Evolutionary conservation across 2,113 vertebrate genomes (phyloP).

Genomic region (Gadus chalcogrammus): DNA sequence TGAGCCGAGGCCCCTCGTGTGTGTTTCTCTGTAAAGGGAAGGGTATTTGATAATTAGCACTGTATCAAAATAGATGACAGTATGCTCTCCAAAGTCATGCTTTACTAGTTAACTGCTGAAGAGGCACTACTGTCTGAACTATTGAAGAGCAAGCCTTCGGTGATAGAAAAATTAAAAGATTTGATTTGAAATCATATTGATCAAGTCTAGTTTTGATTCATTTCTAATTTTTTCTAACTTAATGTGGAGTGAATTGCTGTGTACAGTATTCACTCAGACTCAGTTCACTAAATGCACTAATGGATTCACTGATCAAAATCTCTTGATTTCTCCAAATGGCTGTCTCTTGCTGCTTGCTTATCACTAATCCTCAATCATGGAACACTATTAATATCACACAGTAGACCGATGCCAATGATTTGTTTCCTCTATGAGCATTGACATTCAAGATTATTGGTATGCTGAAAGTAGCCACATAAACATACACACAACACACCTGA

Average conservation of each 20-base stretch:
- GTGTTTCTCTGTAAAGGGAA: not conserved
- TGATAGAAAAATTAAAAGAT: constrained; percentile 14
- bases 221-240: not conserved
- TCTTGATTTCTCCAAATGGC: constrained; percentile 50
- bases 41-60: not conserved
- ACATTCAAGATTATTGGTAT: not conserved
- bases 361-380: constrained; percentile 81
- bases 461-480: not conserved
- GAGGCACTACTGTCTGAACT: not conserved
- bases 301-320: constrained; percentile 77
- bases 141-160: constrained; percentile 32
- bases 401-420: not conserved
- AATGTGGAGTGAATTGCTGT: not conserved
- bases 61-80: not conserved
- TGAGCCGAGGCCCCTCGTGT: not conserved
- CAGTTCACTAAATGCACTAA: constrained; percentile 71
- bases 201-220: constrained; percentile 2
- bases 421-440: constrained; percentile 20
- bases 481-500: no score
- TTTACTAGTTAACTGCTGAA: not conserved
- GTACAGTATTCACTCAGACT: constrained; percentile 23
- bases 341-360: constrained; percentile 99
- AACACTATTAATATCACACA: constrained; percentile 10
- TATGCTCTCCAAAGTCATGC: not conserved
- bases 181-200: constrained; percentile 33